Percentiles rank a stretch among this genome's conserved stretches.
Conservation (phyloP, 1,140 invertebrate genomes). For the Drosophila bifasciata region DNA sequence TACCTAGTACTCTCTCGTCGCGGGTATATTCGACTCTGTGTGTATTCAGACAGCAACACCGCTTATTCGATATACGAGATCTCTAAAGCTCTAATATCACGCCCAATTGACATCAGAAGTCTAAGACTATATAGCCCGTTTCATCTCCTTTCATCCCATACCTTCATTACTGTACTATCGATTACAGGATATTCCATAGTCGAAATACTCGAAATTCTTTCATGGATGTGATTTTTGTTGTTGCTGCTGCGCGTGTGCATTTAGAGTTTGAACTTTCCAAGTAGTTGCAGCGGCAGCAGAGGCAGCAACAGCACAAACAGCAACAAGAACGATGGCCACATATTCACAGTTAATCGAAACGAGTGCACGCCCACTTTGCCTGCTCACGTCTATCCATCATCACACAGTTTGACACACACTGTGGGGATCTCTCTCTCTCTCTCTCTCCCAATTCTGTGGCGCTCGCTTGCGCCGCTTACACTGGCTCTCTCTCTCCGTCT, state of each 20-base stretch:
- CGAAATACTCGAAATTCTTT: too few species aligned
- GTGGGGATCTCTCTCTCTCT: slow-evolving; percentile 19
- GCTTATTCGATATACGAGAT: too few species aligned
- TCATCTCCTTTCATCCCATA: not conserved
- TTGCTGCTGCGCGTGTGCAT: slow-evolving; percentile 25
- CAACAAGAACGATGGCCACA: slow-evolving; percentile 35
- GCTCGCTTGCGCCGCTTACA: slow-evolving; percentile 11
- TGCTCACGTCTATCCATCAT: slow-evolving; percentile 41
- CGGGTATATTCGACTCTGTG: too few species aligned
- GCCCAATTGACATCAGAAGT: too few species aligned
- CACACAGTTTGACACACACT: slow-evolving; percentile 52
- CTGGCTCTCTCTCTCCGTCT: not conserved
- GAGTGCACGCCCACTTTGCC: slow-evolving; percentile 45
- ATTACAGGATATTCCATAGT: too few species aligned
- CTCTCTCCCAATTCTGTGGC: slow-evolving; percentile 12
- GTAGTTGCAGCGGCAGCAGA: slow-evolving; percentile 7
- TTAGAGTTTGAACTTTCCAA: slow-evolving; percentile 46
- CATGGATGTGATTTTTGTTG: slow-evolving; percentile 19
- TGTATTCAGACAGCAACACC: not conserved
- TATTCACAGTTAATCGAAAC: slow-evolving; percentile 54
- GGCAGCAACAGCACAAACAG: slow-evolving; percentile 18
- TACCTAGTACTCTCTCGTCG: too few species aligned
- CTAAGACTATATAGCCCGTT: slow-evolving; percentile 10
- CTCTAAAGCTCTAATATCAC: slow-evolving; percentile 1
- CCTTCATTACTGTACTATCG: too few species aligned